phyloP scores from a whole-genome alignment of 2,797 vertebrate genomes.

The Acipenser oxyrinchus region DNA sequence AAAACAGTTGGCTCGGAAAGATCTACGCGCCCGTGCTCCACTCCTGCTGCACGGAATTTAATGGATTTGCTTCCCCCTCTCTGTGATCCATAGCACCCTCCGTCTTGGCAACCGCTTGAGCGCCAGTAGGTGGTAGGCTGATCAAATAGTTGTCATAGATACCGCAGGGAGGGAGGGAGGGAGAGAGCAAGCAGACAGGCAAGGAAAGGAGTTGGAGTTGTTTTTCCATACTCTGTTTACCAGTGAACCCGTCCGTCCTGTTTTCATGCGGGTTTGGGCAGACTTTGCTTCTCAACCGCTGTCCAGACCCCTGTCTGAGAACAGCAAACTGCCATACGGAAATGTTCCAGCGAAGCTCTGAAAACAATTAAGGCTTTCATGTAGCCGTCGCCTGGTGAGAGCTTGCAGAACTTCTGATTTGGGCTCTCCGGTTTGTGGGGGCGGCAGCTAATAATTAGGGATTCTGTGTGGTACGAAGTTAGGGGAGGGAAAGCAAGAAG shows the following conservation, averaged over 20 bases:
- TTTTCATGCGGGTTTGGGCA: slow-evolving; percentile 18
- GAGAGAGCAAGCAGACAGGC: background rate
- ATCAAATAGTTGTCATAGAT: slow-evolving; percentile 32
- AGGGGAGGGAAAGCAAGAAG: background rate
- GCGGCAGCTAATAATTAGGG: slow-evolving; percentile 21
- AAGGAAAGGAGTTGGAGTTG: slow-evolving; percentile 3
- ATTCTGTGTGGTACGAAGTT: slow-evolving; percentile 16
- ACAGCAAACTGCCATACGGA: slow-evolving; percentile 22
- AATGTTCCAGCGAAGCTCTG: slow-evolving; percentile 27
- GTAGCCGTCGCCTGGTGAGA: slow-evolving; percentile 26
- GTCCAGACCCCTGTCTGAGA: slow-evolving; percentile 21
- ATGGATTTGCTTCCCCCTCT: slow-evolving; percentile 22
- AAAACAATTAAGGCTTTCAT: slow-evolving; percentile 34
- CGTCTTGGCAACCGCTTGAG: slow-evolving; percentile 36
- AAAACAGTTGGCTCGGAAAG: slow-evolving; percentile 67
- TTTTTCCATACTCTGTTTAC: slow-evolving; percentile 26
- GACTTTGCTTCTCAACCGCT: slow-evolving; percentile 23
- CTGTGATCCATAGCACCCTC: slow-evolving; percentile 18
- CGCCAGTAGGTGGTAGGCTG: slow-evolving; percentile 24
- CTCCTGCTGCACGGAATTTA: slow-evolving; percentile 20
- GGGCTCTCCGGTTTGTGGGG: slow-evolving; percentile 17
- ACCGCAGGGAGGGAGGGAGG: slow-evolving; percentile 8
- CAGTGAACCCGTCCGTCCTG: slow-evolving; percentile 22
- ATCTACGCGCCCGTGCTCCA: slow-evolving; percentile 51
- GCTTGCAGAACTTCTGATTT: slow-evolving; percentile 20